phyloP scores from a whole-genome alignment of 2,888 invertebrate genomes.

The Stictocephala bisonia region DNA sequence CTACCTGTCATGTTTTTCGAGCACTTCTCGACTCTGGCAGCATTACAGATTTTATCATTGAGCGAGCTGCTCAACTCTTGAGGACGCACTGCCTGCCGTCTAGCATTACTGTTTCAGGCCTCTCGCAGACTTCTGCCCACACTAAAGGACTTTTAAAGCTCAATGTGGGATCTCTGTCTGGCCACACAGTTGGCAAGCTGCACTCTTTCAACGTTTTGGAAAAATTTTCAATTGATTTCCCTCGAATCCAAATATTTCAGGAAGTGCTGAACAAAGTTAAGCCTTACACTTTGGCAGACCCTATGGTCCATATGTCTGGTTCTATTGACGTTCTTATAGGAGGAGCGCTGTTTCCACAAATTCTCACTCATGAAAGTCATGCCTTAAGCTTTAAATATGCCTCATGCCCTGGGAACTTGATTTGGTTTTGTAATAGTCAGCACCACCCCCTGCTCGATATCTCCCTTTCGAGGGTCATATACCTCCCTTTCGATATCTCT shows the following conservation, averaged over 20 bases:
- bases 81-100: not conserved
- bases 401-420: too few species aligned
- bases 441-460: too few species aligned
- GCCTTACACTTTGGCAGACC: not conserved
- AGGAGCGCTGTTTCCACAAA: not conserved
- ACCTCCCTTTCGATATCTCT: not conserved
- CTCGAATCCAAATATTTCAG: not conserved
- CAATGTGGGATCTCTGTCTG: not conserved
- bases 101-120: not conserved
- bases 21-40: not conserved
- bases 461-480: not conserved
- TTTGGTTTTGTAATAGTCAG: too few species aligned
- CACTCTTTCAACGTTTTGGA: conserved; percentile 3
- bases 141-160: not conserved
- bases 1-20: not conserved
- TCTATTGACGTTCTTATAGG: not conserved
- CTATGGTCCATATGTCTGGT: not conserved
- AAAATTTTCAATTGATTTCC: not conserved
- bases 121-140: not conserved
- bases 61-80: not conserved
- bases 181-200: not conserved
- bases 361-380: not conserved
- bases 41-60: not conserved
- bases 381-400: not conserved
- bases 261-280: not conserved